Percentiles rank a stretch among this genome's conserved stretches.
Conservation (phyloP, 1,140 invertebrate species). For the Manduca sexta region DNA sequence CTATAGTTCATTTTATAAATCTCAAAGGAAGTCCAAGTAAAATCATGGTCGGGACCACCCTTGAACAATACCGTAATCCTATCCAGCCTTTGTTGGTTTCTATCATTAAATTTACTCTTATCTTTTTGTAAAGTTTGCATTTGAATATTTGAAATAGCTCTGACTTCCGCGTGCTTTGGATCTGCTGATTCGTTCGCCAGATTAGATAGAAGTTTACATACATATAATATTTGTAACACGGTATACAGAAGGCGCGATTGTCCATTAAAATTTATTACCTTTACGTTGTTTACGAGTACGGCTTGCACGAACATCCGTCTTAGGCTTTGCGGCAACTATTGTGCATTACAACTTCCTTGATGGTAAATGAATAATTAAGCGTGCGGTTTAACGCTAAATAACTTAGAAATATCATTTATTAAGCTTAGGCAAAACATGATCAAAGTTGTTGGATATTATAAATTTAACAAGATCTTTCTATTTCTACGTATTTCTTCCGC, state of each 20-base stretch:
- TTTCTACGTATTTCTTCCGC: too few relatives aligned
- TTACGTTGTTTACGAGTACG: constrained; percentile 7
- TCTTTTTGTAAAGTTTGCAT: constrained; percentile 16
- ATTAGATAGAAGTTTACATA: constrained; percentile 14
- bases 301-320: constrained; percentile 13
- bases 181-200: constrained; percentile 7
- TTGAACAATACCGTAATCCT: constrained; percentile 3
- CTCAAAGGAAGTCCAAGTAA: too few relatives aligned
- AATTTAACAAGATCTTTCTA: too few relatives aligned
- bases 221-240: constrained; percentile 13
- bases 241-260: constrained; percentile 11
- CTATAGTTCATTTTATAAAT: too few relatives aligned
- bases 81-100: constrained; percentile 8
- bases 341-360: background rate
- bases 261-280: constrained; percentile 16
- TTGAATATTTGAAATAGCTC: constrained; percentile 32
- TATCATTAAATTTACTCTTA: constrained; percentile 28
- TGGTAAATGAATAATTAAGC: constrained; percentile 3
- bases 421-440: too few relatives aligned
- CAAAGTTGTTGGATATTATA: too few relatives aligned
- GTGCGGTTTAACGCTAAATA: too few relatives aligned
- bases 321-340: background rate
- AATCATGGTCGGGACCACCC: too few relatives aligned
- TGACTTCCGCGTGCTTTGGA: constrained; percentile 23
- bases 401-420: too few relatives aligned